Base-by-base conservation (phyloP, 2,888 invertebrate species). In the Philereme transversata region DNA sequence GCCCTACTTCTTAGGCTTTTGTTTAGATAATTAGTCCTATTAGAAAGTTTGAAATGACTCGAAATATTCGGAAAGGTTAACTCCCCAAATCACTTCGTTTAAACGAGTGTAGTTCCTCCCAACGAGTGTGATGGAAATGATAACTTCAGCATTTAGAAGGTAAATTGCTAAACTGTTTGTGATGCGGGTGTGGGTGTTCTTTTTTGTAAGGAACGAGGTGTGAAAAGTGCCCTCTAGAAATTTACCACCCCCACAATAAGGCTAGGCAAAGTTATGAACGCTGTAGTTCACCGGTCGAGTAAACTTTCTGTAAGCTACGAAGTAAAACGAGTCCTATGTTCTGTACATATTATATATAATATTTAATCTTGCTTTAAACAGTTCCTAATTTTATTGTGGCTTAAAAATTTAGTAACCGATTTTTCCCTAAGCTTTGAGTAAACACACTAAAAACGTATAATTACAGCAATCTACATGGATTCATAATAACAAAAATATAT, bases 11-110 rank as follows among this genome's bases (percentile, higher is more conserved):
- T n/a, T 34, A 38, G 50, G 57, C 44, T 45, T 57, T 45, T 57
- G 41, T 41, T 47, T 8, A 57, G 43, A 35, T 57, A 47, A 57
- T 47, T 41, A 47, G 41, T 33, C 5, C 43, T 47, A 48, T 57
- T 57, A 51, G n/a, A 9, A 59, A 59, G 53, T 59, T 59, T 45
- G 49, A 45, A 53, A 59, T 49, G 40, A 53, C 45, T 53, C 53
- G 10, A 53, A 53, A 54, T 54, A 53, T 40, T 54, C 45, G 6
- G 38, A 45, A 58, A 53, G 53, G 45, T 54, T 44, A 56, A 54
- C 33, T 51, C 44, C 45, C 44, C 49, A 50, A 59, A 50, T 46
- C 11, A 48, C 52, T 48, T 49, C 33, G 44, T 51, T 22, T 10
- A 43, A 58, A 58, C 44, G 43, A 48, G 43, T 43, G 46, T 58